phyloP scores from a whole-genome alignment of 1,140 invertebrate genomes.

The Neelides sp. region DNA sequence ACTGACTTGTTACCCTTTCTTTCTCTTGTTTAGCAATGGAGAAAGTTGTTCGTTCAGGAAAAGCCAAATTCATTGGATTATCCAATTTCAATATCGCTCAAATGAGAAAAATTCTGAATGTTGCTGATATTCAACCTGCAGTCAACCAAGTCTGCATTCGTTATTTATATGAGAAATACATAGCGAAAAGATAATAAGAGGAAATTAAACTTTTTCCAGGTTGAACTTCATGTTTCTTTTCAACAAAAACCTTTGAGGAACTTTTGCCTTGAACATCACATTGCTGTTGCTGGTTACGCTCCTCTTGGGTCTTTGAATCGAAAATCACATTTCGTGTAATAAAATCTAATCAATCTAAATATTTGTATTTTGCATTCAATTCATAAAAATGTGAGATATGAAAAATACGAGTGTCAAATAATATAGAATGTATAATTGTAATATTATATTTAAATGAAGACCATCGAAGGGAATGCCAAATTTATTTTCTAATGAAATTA shows the following conservation, averaged over 20 bases:
- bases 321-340: background rate
- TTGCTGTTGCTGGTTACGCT: constrained; percentile 66
- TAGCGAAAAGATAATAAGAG: background rate
- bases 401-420: too few relatives aligned
- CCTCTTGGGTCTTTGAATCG: constrained; percentile 53
- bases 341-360: background rate
- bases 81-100: constrained; percentile 68
- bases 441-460: too few relatives aligned
- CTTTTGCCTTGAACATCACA: constrained; percentile 56
- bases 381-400: too few relatives aligned
- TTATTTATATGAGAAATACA: background rate
- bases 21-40: constrained; percentile 33
- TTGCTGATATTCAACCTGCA: constrained; percentile 50
- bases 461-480: too few relatives aligned
- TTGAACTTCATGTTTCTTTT: constrained; percentile 69
- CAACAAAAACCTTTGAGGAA: constrained; percentile 62
- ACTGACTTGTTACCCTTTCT: constrained; percentile 23
- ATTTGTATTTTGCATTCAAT: too few relatives aligned
- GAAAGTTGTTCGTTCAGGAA: constrained; percentile 35
- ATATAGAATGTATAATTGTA: too few relatives aligned
- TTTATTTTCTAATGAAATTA: too few relatives aligned
- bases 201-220: constrained; percentile 37
- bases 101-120: constrained; percentile 49
- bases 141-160: constrained; percentile 35
- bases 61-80: constrained; percentile 52